Evolutionary conservation across 2,888 invertebrate species (phyloP).

Genomic region (Thymelicus lineola): DNA sequence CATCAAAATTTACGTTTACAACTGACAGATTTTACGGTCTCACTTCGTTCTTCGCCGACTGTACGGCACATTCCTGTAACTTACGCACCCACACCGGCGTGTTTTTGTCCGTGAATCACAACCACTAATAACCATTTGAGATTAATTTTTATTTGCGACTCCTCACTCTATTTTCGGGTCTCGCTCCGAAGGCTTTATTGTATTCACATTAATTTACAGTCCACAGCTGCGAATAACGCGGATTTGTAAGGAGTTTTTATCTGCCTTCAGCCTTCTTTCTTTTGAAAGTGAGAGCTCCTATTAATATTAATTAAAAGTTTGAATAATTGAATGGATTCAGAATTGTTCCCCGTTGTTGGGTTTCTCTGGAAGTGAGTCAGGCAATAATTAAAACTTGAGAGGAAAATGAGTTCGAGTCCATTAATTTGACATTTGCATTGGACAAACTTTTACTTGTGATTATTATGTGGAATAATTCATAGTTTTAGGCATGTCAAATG

Average conservation of each 20-base stretch:
- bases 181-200: constrained; percentile 72
- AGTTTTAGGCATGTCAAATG: background rate
- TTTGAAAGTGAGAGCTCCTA: constrained; percentile 81
- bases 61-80: constrained; percentile 30
- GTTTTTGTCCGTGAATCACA: constrained; percentile 62
- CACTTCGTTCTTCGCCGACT: background rate
- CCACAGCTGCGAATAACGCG: constrained; percentile 80
- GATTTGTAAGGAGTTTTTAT: constrained; percentile 83
- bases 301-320: constrained; percentile 86
- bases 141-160: constrained; percentile 74
- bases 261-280: constrained; percentile 79
- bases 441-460: constrained; percentile 56
- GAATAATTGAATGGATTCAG: constrained; percentile 82
- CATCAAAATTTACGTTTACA: no score
- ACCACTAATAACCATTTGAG: constrained; percentile 77
- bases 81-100: constrained; percentile 62
- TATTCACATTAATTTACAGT: constrained; percentile 83
- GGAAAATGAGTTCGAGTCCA: constrained; percentile 56
- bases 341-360: constrained; percentile 78
- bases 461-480: constrained; percentile 2
- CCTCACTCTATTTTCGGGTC: constrained; percentile 69
- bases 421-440: constrained; percentile 70
- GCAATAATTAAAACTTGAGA: constrained; percentile 79
- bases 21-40: no score
- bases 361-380: constrained; percentile 71